Evolutionary conservation across 2,113 vertebrate species (phyloP), one percentile per base, ranked within the genome.

Genomic region (Turdus rufiventris): DNA sequence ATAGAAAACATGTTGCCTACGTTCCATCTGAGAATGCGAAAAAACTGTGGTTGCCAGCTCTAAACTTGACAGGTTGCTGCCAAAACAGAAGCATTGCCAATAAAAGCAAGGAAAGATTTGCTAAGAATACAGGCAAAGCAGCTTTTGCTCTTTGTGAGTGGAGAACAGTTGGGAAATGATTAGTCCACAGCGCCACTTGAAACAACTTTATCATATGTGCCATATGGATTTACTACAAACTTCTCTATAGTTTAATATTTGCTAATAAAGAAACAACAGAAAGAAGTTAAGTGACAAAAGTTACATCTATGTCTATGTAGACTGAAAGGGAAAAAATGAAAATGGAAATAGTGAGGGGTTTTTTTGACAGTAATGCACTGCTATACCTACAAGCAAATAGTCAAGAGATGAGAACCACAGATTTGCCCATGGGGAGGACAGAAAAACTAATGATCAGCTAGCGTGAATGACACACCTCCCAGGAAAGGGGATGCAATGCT

Each of bases 21-120:
- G 2, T 92, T 94, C 86, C 80, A 81, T 91, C 91, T 85, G 91
- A 92, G 84, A 91, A 96, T 61, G 87, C 20, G 7, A 85, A 89
- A 86, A 91, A 93, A 87, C n/a, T 91, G 57, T 84, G 47, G 54
- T 92, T 96, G 95, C 78, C 88, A 96, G 72, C 65, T 89, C 91
- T 89, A 94, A 93, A 85, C 77, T 89, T 94, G 94, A 92, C 85
- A 94, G 24, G 91, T 94, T 96, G 82, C 82, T 93, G 91, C 89
- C 88, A 91, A 97, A 96, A 91, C 93, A 93, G 78, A 95, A 94
- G 68, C 85, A 40, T 76, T 95, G 90, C 93, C 91, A 96, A 56
- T 88, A 93, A 95, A 96, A 95, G 94, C 90, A 93, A 85, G 75
- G 61, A n/a, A 89, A 67, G 67, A 94, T 91, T 93, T 93, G 71